These are phyloP conservation scores for Arenicola marina DNA, from an alignment of 2,888 invertebrate genomes.

Conservation along the genomic window DNA sequence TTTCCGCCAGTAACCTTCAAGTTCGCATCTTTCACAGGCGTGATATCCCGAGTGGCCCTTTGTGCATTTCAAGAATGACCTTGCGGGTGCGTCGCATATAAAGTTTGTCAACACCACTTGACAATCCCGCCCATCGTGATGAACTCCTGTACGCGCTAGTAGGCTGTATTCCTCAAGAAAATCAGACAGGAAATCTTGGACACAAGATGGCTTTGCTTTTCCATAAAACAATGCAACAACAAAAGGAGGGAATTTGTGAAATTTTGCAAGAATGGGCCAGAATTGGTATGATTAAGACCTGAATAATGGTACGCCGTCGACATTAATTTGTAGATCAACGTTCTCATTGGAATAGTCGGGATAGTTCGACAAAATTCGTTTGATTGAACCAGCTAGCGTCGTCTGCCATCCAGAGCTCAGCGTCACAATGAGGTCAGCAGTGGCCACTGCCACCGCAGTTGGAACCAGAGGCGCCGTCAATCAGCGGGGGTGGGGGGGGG, in stretches of 20 bases:
- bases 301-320: slow-evolving; percentile 21
- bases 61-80: slow-evolving; percentile 5
- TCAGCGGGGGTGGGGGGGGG: too few species aligned
- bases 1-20: background rate
- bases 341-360: too few species aligned
- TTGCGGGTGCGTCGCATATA: slow-evolving; percentile 15
- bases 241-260: background rate
- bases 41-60: slow-evolving; percentile 5
- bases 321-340: slow-evolving; percentile 7
- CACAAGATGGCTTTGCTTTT: background rate
- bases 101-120: background rate
- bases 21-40: slow-evolving; percentile 15
- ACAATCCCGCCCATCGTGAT: background rate
- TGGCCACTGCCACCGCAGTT: too few species aligned
- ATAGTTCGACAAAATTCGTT: too few species aligned
- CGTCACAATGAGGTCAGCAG: too few species aligned
- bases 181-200: slow-evolving; percentile 8
- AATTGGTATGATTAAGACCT: slow-evolving; percentile 11
- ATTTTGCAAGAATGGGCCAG: slow-evolving; percentile 19
- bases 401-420: too few species aligned
- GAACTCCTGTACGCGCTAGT: background rate
- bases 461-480: too few species aligned
- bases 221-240: slow-evolving; percentile 8
- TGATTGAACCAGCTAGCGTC: too few species aligned
- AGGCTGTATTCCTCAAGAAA: slow-evolving; percentile 1